These are phyloP conservation scores for Camptogramma bilineatum DNA, from an alignment of 2,888 invertebrate genomes.

Conservation along the genomic window DNA sequence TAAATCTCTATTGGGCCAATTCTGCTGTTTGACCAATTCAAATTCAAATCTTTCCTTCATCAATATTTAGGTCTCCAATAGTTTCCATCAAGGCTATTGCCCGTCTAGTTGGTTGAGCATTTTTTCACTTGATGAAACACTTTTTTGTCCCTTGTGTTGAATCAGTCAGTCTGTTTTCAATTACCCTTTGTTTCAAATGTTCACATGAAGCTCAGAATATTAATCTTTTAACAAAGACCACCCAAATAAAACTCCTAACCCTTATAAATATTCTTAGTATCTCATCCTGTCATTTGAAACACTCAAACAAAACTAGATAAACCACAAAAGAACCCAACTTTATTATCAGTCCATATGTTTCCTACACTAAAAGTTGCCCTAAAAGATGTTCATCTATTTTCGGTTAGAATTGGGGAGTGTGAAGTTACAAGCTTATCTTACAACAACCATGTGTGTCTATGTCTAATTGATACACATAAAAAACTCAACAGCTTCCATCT, in stretches of 20 bases:
- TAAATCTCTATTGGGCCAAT: not conserved
- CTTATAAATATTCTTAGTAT: conserved; percentile 36
- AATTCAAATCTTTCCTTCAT: conserved; percentile 4
- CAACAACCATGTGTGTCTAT: conserved; percentile 21
- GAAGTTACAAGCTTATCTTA: conserved; percentile 41
- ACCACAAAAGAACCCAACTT: conserved; percentile 49
- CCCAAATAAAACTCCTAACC: conserved; percentile 33
- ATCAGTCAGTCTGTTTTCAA: not conserved
- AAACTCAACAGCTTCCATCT: conserved; percentile 20
- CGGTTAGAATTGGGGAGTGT: conserved; percentile 38
- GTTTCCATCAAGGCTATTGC: conserved; percentile 1
- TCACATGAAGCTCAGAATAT: conserved; percentile 9
- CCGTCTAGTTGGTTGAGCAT: not conserved
- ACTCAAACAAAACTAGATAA: conserved; percentile 50
- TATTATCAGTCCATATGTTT: conserved; percentile 53
- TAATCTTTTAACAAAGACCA: conserved; percentile 31
- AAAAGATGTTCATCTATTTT: conserved; percentile 42
- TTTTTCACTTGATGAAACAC: not conserved
- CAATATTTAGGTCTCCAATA: conserved; percentile 3
- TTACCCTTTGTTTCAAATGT: not conserved
- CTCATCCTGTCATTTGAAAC: conserved; percentile 45
- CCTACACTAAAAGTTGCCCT: conserved; percentile 44
- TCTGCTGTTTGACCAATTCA: not conserved
- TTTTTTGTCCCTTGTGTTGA: not conserved
- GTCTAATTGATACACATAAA: conserved; percentile 27